phyloP scores from a whole-genome alignment of 2,888 invertebrate species.

The Nomada lathburiana region DNA sequence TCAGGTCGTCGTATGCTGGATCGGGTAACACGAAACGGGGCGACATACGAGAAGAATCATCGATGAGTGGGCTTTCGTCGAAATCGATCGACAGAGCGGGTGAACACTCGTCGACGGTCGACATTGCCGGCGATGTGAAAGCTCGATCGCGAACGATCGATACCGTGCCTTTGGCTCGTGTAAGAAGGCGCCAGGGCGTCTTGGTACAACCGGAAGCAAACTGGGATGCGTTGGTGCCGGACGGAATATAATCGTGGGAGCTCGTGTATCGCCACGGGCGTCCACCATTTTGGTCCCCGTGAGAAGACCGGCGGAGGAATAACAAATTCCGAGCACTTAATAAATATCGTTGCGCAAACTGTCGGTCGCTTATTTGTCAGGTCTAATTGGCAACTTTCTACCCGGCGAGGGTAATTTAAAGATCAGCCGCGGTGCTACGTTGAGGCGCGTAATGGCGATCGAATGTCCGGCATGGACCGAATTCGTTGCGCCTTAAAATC shows the following conservation, averaged over 20 bases:
- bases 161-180: conserved; percentile 2
- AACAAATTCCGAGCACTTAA: conserved; percentile 1
- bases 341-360: conserved; percentile 40
- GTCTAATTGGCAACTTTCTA: conserved; percentile 58
- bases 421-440: conserved; percentile 12
- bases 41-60: conserved; percentile 43
- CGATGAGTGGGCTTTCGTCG: conserved; percentile 13
- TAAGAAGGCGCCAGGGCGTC: conserved; percentile 33
- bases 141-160: conserved; percentile 49
- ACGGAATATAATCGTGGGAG: conserved; percentile 26
- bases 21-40: conserved; percentile 53
- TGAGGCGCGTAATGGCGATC: conserved; percentile 28
- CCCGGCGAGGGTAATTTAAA: conserved; percentile 36
- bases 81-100: conserved; percentile 13
- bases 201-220: conserved; percentile 30
- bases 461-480: conserved; percentile 27
- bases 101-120: conserved; percentile 16
- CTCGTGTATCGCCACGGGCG: conserved; percentile 12
- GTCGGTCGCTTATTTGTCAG: conserved; percentile 55
- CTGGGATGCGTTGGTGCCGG: conserved; percentile 15
- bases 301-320: not conserved
- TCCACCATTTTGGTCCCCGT: not conserved
- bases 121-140: conserved; percentile 28
- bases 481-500: not conserved
- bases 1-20: conserved; percentile 58